Conservation (phyloP, 2,113 vertebrate genomes). For the Dipodomys merriami region DNA sequence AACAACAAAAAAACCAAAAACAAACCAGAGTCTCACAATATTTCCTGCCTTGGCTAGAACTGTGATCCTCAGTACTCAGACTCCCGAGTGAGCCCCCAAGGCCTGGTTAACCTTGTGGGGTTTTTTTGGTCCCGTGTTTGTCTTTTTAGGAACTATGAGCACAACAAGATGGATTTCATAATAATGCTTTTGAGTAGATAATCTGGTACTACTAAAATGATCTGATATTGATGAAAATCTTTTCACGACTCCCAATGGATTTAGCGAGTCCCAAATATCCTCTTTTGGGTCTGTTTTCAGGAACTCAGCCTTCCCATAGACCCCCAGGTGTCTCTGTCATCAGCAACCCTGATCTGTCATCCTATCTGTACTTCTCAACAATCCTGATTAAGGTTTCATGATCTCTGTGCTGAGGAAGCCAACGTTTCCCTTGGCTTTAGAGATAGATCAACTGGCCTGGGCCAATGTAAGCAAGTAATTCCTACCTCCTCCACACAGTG, state of each 20-base stretch:
- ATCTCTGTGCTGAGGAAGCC: not conserved
- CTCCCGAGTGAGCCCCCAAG: too few species aligned
- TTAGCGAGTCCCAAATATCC: conserved; percentile 4
- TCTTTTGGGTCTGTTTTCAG: not conserved
- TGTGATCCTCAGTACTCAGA: too few species aligned
- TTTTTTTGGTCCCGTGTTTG: not conserved
- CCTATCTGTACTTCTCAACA: not conserved
- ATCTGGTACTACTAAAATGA: not conserved
- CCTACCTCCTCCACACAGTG: not conserved
- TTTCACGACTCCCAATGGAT: not conserved
- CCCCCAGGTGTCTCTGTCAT: not conserved
- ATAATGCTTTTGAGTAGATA: conserved; percentile 18
- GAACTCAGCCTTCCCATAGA: not conserved
- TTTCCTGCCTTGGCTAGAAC: too few species aligned
- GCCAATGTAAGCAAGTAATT: not conserved
- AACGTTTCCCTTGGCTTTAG: not conserved
- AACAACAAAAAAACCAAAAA: too few species aligned
- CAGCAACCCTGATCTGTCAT: too few species aligned
- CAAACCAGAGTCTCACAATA: too few species aligned
- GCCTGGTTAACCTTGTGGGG: too few species aligned
- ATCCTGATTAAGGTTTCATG: not conserved
- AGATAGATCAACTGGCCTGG: not conserved
- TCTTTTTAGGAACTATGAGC: conserved; percentile 16
- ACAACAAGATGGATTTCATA: not conserved
- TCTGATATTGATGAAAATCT: not conserved